phyloP scores from a whole-genome alignment of 2,113 vertebrate species.

The Oceanodroma tethys region DNA sequence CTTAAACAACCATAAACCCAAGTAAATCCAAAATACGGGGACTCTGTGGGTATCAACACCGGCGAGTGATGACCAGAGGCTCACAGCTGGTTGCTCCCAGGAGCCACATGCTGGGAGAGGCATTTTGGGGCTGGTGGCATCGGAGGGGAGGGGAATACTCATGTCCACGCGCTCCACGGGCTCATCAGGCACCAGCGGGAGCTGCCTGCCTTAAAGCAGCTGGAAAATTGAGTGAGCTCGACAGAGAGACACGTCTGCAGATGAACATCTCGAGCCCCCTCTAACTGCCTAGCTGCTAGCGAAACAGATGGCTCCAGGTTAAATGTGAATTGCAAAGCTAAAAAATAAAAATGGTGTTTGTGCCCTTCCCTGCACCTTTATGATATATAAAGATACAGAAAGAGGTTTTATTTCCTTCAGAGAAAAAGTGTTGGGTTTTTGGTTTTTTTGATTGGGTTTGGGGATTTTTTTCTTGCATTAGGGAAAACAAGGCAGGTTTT shows the following conservation, averaged over 20 bases:
- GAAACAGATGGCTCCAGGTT: slow-evolving; percentile 59
- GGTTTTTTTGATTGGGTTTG: neutral
- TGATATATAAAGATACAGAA: slow-evolving; percentile 37
- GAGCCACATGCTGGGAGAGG: neutral
- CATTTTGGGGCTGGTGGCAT: slow-evolving; percentile 1
- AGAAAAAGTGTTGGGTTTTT: neutral
- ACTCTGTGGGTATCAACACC: neutral
- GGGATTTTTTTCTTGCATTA: neutral
- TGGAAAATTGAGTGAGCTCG: neutral
- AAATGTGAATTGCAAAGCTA: slow-evolving; percentile 57
- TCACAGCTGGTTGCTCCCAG: neutral
- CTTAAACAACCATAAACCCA: neutral
- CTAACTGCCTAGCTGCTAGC: slow-evolving; percentile 5
- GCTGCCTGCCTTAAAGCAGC: neutral
- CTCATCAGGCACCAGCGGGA: neutral
- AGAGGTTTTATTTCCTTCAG: neutral
- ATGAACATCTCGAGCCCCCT: neutral
- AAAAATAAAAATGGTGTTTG: slow-evolving; percentile 33
- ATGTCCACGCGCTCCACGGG: neutral
- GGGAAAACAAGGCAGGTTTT: neutral
- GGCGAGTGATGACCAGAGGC: fast-evolving
- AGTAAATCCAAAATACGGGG: neutral
- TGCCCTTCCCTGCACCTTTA: slow-evolving; percentile 35
- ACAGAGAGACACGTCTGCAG: neutral
- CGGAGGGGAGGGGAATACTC: neutral